These are phyloP conservation scores for Heteromurus nitidus DNA, from an alignment of 2,888 invertebrate genomes.

Conservation along the genomic window DNA sequence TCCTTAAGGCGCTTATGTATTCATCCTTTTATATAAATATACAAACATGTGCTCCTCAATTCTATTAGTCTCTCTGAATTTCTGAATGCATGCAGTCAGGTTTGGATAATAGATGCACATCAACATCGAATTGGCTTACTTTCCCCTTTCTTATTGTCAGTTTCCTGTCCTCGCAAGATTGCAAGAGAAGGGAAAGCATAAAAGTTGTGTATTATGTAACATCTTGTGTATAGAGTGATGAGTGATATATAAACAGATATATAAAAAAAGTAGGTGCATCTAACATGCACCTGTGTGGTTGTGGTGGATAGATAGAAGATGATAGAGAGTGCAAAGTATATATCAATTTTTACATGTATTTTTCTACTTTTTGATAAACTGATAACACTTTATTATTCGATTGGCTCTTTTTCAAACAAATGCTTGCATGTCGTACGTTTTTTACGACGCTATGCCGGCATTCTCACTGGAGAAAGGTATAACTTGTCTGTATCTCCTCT, in stretches of 20 bases:
- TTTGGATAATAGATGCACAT: conserved; percentile 60
- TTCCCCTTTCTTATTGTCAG: conserved; percentile 12
- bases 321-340: background rate
- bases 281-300: too few species aligned
- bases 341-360: background rate
- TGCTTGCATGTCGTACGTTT: too few species aligned
- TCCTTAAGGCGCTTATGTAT: conserved; percentile 42
- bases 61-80: background rate
- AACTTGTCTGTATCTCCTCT: too few species aligned
- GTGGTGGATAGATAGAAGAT: too few species aligned
- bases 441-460: too few species aligned
- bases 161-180: background rate
- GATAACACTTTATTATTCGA: conserved; percentile 3
- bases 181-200: conserved; percentile 10
- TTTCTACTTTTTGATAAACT: background rate
- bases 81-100: too few species aligned
- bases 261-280: too few species aligned
- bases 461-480: too few species aligned
- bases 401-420: conserved; percentile 2
- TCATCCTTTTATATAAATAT: too few species aligned
- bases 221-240: too few species aligned
- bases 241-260: too few species aligned
- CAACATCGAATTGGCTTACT: conserved; percentile 38
- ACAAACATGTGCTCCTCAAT: background rate
- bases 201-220: too few species aligned